Base-by-base conservation (phyloP, 2,113 vertebrate genomes). In the Carollia perspicillata region DNA sequence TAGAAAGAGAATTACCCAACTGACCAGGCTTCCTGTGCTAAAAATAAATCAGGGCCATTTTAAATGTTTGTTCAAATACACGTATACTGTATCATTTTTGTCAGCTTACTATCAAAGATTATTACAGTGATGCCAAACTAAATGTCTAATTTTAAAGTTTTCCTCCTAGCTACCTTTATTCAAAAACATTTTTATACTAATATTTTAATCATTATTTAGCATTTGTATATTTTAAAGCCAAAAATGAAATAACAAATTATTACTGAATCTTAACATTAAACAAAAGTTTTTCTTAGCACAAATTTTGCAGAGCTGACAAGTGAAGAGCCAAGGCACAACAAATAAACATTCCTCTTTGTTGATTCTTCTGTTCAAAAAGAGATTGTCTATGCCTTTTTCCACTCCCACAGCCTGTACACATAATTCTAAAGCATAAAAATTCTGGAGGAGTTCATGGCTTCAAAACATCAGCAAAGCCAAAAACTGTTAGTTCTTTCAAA, bases 341-440 rank as follows among this genome's bases (percentile, higher is more conserved):
- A 75, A 86, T 8, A 90, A 94, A 79, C 33, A 94, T 78, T 75
- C 12, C 3, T 69, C 18, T 71, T 37, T 80, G 60, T 26, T 81
- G 63, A 68, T 83, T 78, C 6, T 84, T 86, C 92, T 86, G 33
- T 69, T 95, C n/a, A 80, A 68, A 90, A 77, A 71, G 10, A 17
- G 94, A 75, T 60, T 44, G 40, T 26, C 37, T 78, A 2, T 16
- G 5, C 2, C 44, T 88, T 92, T 96, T 78, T 65, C 42, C 40
- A 81, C 77, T 65, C n/a, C 40, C 23, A 66, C 26, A 44, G 58
- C 17, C 53, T 51, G 7, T 40, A 40, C 28, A 79, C 33, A 42
- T 69, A 92, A 94, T 94, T 90, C 23, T 75, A 89, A 95, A 84
- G 30, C 58, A 63, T 87, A 12, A 87, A 96, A 68, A 77, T 77